Base-by-base conservation (phyloP, 1,140 invertebrate species). In the Apis mellifera region DNA sequence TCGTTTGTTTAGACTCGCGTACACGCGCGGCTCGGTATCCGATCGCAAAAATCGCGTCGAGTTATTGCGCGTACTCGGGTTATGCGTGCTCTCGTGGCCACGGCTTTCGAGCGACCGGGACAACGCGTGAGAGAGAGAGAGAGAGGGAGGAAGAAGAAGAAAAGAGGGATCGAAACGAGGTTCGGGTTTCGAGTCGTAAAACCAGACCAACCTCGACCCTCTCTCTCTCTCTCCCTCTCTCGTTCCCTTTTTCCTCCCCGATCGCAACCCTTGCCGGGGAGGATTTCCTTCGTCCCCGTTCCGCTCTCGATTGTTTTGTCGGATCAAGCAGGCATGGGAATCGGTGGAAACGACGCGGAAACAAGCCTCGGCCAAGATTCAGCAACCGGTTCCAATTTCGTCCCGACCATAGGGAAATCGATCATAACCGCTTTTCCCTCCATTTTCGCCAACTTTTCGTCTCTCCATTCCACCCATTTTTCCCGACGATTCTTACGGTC, bases 121-220 rank as follows among this genome's bases (percentile, higher is more conserved):
- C 26, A 65, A n/a, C 26, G 42, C 21, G 42, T 21, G 65, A 15
- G 12, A 62, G 4, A 19, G 60, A 13, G 15, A 64, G 26, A 32
- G 15, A 15, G 13, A 17, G 26, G 2, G 62, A 62, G 17, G 65
- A n/a, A 17, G 17, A 48, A 15, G 17, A 72, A 7, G 13, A 64
- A 72, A 68, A 77, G 21, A 59, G 42, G 32, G 50, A 73, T 72
- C 26, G 64, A 69, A 68, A 62, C 48, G 72, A 52, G 85, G 73
- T 84, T 92, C 90, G 80, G 73, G 83, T 91, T 92, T 90, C 89
- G 79, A 88, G 86, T 88, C 89, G 88, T 92, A 90, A 91, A 92
- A 90, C 86, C 83, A 89, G 87, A 86, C 78, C 84, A 77, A 77
- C 69, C 81, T 55, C 78, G 64, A 21, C 48, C 9, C 15, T 69